Percentiles rank a stretch among this genome's conserved stretches.
Evolutionary conservation across 2,888 invertebrate species (phyloP).

Genomic region (Nephrotoma appendiculata): DNA sequence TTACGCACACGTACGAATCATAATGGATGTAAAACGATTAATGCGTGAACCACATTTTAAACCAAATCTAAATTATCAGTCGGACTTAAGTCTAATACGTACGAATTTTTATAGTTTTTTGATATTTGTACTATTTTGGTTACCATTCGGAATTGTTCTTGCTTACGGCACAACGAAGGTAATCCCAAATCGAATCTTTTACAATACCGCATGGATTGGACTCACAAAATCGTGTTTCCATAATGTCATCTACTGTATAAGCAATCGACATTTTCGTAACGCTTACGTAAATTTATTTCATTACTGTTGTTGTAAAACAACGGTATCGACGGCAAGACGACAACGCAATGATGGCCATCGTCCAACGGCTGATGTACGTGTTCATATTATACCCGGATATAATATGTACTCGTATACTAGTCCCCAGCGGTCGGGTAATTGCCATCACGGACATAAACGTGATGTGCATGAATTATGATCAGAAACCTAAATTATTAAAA

Average conservation of each 20-base stretch:
- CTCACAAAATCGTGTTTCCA: slow-evolving; percentile 53
- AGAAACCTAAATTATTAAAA: slow-evolving; percentile 15
- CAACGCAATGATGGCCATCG: slow-evolving; percentile 36
- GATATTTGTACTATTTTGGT: slow-evolving; percentile 48
- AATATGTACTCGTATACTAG: slow-evolving; percentile 49
- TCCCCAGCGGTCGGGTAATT: slow-evolving; percentile 34
- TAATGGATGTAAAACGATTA: slow-evolving; percentile 36
- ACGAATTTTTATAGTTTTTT: slow-evolving; percentile 50
- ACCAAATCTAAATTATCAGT: slow-evolving; percentile 43
- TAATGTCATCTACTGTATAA: slow-evolving; percentile 46
- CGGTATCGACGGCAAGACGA: slow-evolving; percentile 48
- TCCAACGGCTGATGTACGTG: slow-evolving; percentile 44
- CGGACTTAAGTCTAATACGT: slow-evolving; percentile 45
- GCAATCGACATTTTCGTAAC: slow-evolving; percentile 52
- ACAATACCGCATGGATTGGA: slow-evolving; percentile 54
- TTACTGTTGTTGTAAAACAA: slow-evolving; percentile 68
- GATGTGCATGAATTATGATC: slow-evolving; percentile 23
- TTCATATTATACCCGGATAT: slow-evolving; percentile 59
- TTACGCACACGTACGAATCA: slow-evolving; percentile 38
- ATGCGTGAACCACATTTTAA: slow-evolving; percentile 42
- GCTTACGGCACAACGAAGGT: slow-evolving; percentile 36
- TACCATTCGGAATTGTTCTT: slow-evolving; percentile 48
- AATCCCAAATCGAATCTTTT: slow-evolving; percentile 40
- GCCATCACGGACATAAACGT: slow-evolving; percentile 21
- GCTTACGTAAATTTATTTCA: slow-evolving; percentile 61